Conservation (phyloP, 2,797 vertebrate species). For the Tragelaphus eurycerus region DNA sequence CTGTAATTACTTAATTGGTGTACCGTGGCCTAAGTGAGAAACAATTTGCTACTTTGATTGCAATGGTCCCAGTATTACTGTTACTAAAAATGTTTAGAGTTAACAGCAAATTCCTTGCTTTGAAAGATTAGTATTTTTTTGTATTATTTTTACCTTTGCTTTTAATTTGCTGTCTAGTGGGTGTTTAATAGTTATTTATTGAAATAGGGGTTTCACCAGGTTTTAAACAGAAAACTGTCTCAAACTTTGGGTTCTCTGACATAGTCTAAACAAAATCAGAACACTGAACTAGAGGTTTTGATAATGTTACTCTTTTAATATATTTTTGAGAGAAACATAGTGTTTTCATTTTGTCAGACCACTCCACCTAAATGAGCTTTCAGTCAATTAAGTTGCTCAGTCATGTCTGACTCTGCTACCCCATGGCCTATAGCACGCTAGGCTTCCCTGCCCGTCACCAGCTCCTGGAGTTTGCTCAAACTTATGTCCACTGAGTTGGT, state of each 20-base stretch:
- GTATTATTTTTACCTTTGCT: constrained; percentile 3
- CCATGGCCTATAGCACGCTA: neutral
- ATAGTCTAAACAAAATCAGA: neutral
- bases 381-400: neutral
- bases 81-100: neutral
- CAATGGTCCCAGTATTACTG: neutral
- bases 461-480: neutral
- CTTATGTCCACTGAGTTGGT: neutral
- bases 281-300: neutral
- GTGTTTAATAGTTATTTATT: neutral
- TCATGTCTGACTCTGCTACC: neutral
- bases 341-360: neutral
- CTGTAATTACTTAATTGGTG: neutral
- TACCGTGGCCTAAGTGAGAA: neutral
- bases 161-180: neutral
- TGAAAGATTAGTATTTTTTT: neutral
- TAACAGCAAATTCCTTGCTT: neutral
- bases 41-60: neutral
- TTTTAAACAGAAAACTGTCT: neutral
- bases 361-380: neutral
- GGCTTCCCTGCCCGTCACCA: neutral
- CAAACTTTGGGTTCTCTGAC: neutral
- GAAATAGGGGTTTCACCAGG: neutral
- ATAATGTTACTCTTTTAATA: neutral
- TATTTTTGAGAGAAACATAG: neutral